Base-by-base conservation (phyloP, 2,113 vertebrate genomes). In the Ceyx cyanopectus region DNA sequence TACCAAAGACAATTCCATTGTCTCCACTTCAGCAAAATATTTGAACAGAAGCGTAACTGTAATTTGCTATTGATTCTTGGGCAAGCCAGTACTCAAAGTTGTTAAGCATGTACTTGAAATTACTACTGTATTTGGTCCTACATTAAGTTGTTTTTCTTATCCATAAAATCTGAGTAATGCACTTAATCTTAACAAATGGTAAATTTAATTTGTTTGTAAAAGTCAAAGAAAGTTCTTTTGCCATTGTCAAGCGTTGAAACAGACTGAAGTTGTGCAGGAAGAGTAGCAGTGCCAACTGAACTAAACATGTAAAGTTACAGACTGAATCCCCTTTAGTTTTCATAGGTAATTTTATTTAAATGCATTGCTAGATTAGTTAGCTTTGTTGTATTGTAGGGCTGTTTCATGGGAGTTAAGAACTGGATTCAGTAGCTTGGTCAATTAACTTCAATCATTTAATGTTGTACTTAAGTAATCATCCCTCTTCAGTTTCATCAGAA, bases 191-290 rank as follows among this genome's bases (percentile, higher is more conserved):
- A 81, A 45, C 6, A 81, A 60, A 21, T 50, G 30, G 26, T 81
- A 46, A 56, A 79, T 93, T 57, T 53, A 70, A 63, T 66, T 87
- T 82, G 17, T 79, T 69, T 87, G 37, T 69, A 60, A 80, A 92
- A 87, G 46, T 51, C 26, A 63, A 61, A 41, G 40, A 68, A 75
- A 60, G 26, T 1, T 81, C 17, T 73, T 84, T 45, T 9, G 46
- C n/a, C 43, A 40, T 63, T 40, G 32, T 34, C 2, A 1, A 34
- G 53, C 24, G 18, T 46, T 56, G n/a, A 41, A 89, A 62, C 23
- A 41, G 14, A 30, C 66, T 70, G 40, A 56, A 34, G 43, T 50
- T 81, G 18, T 84, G 19, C 24, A 6, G 20, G 37, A 41, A 56
- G 41, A 20, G 7, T 10, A 41, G 43, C 14, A 70, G 5, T 83